These are phyloP conservation scores for Dendronephthya gigantea DNA, from an alignment of 64 coral and sea anemone species.

Conservation along the genomic window DNA sequence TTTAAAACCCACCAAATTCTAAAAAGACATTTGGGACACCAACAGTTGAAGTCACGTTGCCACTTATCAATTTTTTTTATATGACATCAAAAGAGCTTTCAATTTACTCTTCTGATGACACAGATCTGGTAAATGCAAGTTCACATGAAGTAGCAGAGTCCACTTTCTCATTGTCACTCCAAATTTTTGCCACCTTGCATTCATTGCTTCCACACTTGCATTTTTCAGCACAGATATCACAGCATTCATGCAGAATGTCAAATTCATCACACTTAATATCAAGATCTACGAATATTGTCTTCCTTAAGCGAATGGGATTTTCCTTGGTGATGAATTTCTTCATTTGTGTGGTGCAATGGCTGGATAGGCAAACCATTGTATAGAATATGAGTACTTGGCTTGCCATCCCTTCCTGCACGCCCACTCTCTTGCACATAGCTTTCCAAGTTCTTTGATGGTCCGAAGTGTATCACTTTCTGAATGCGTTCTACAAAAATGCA, in stretches of 20 bases:
- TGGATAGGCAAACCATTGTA: constrained; percentile 12
- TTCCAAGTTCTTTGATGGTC: constrained; percentile 3
- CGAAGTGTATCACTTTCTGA: background rate
- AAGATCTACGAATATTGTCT: background rate
- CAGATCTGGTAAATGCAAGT: background rate
- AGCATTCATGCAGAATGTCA: background rate
- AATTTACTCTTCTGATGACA: background rate
- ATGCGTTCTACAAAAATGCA: background rate
- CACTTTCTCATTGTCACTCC: background rate
- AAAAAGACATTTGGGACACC: background rate
- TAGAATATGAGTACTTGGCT: background rate
- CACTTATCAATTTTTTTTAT: background rate
- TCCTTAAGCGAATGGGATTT: background rate
- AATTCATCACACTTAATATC: background rate
- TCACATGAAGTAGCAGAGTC: background rate
- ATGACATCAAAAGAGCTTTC: background rate
- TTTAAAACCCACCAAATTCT: constrained; percentile 11
- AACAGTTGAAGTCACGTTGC: background rate
- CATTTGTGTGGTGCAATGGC: background rate
- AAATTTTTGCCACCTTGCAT: background rate
- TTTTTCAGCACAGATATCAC: background rate
- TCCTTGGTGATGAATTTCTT: background rate
- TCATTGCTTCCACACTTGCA: background rate
- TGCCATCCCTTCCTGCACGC: background rate
- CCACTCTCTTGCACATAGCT: constrained; percentile 6